Evolutionary conservation across 2,888 invertebrate species (phyloP), one percentile per base, ranked within the genome.

Genomic region (Sabatieria punctata): DNA sequence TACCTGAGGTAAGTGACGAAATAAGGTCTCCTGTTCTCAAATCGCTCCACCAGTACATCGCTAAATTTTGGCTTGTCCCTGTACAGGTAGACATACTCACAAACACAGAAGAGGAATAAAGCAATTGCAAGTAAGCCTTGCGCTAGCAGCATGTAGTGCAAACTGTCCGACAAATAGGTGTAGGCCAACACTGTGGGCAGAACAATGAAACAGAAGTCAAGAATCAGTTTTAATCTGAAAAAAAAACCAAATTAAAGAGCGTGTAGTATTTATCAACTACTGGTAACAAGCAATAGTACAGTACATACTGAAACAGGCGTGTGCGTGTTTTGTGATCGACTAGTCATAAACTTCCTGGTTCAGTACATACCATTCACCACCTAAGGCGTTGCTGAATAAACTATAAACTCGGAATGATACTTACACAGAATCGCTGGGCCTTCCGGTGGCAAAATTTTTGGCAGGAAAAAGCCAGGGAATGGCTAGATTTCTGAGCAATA

Each of bases 401-500:
- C n/a, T n/a, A n/a, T n/a, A n/a, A n/a, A n/a, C n/a, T n/a, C n/a
- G n/a, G n/a, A n/a, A n/a, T n/a, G n/a, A n/a, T n/a, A n/a, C n/a
- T n/a, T n/a, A n/a, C n/a, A n/a, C n/a, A n/a, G n/a, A n/a, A n/a
- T n/a, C n/a, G n/a, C n/a, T n/a, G n/a, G n/a, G n/a, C n/a, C 24
- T 2, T 2, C 38, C 43, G 38, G 18, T 24, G 27, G 52, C 44
- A 46, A 56, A 57, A 33, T 46, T 39, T 1, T 47, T 25, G 2
- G 54, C 56, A 11, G 56, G 44, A 45, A 56, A 58, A 15, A 57
- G 48, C 57, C 57, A 59, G 0, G 58, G 59, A 2, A 58, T n/a
- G 18, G 50, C 48, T 23, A 55, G 25, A 49, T 59, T 59, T 15
- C 58, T 43, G 13, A 56, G 48, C 6, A 57, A 50, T 8, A 57